Conservation (phyloP, 2,113 vertebrate genomes). For the Ochotona curzoniae region DNA sequence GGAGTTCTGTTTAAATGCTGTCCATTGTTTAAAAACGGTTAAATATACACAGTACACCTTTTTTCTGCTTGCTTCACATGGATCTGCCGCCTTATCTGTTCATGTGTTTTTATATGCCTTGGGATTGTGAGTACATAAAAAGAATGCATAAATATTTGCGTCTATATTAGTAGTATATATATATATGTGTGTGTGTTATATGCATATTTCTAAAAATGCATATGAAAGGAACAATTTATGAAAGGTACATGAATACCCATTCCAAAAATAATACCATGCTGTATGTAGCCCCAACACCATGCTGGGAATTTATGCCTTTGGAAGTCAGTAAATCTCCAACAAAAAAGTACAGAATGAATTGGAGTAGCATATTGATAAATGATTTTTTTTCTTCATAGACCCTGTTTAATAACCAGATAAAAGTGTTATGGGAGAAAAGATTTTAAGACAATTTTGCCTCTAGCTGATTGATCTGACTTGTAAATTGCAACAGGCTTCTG, state of each 20-base stretch:
- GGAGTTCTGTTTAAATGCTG: not conserved
- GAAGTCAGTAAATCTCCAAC: constrained; percentile 45
- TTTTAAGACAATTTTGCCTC: constrained; percentile 29
- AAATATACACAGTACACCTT: not conserved
- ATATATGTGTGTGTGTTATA: too few relatives aligned
- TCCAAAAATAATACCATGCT: not conserved
- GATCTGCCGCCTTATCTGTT: not conserved
- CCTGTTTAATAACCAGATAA: not conserved
- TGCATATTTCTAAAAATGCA: not conserved
- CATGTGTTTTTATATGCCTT: not conserved
- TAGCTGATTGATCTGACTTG: constrained; percentile 6
- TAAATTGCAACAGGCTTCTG: not conserved
- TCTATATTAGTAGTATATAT: not conserved
- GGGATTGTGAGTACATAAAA: not conserved
- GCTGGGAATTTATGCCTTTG: not conserved
- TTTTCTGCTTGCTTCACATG: not conserved
- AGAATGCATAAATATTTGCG: not conserved
- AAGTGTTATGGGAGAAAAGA: not conserved
- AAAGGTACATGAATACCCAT: not conserved
- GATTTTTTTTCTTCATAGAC: not conserved
- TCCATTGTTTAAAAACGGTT: not conserved
- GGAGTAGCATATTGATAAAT: constrained; percentile 17
- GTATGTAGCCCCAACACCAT: not conserved
- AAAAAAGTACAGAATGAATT: constrained; percentile 25
- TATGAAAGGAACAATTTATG: not conserved